Evolutionary conservation across 2,113 vertebrate species (phyloP).

Genomic region (Ciconia boyciana): DNA sequence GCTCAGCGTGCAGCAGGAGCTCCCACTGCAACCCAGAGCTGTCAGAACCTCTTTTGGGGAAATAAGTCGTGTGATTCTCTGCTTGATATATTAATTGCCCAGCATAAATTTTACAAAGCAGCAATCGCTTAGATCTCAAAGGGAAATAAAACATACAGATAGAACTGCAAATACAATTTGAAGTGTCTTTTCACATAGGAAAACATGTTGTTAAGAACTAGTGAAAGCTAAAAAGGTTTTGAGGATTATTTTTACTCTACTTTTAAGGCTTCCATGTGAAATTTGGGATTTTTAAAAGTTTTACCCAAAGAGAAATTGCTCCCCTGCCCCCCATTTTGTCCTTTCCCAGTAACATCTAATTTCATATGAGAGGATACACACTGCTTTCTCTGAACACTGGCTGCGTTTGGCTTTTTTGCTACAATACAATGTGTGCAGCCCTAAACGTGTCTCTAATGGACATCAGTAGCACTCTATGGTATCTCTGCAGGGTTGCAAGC

Average conservation of each 20-base stretch:
- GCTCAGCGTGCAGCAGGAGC: background rate
- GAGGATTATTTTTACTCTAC: background rate
- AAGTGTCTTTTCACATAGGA: background rate
- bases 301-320: background rate
- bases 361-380: fast-evolving
- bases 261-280: background rate
- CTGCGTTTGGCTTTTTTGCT: background rate
- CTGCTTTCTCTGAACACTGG: fast-evolving
- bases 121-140: background rate
- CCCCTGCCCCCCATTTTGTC: background rate
- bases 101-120: background rate
- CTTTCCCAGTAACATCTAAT: background rate
- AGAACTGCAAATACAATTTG: background rate
- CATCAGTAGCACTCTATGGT: fast-evolving
- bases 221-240: background rate
- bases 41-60: background rate
- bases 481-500: background rate
- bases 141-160: background rate
- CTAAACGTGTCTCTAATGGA: fast-evolving
- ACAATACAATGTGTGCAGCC: fast-evolving
- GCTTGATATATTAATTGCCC: background rate
- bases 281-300: background rate
- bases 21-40: background rate
- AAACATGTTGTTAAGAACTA: background rate
- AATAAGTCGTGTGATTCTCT: background rate